Evolutionary conservation across 2,888 invertebrate genomes (phyloP).

Genomic region (Nebria brevicollis): DNA sequence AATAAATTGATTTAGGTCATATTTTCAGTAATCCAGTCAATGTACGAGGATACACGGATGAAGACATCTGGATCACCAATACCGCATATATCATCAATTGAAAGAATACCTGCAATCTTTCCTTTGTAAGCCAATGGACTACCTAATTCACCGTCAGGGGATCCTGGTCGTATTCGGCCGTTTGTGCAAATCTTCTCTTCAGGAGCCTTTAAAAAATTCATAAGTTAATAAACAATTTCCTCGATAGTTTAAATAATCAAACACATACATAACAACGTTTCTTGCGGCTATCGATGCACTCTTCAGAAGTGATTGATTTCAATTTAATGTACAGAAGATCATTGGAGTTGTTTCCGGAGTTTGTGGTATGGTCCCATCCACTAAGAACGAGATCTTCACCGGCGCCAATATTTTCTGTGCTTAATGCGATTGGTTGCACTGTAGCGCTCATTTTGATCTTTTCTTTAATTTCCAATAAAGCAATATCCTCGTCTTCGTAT

Average conservation of each 20-base stretch:
- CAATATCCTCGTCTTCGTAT: slow-evolving; percentile 59
- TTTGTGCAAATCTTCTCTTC: slow-evolving; percentile 69
- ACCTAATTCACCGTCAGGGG: slow-evolving; percentile 65
- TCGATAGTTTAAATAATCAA: background rate
- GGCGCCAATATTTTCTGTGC: slow-evolving; percentile 56
- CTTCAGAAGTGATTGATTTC: slow-evolving; percentile 63
- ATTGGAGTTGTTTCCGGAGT: slow-evolving; percentile 68
- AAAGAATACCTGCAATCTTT: slow-evolving; percentile 54
- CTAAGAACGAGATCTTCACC: slow-evolving; percentile 60
- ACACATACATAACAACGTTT: background rate
- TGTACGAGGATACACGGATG: slow-evolving; percentile 59
- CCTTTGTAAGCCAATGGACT: slow-evolving; percentile 48
- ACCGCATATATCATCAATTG: slow-evolving; percentile 62
- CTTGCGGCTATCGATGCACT: slow-evolving; percentile 63
- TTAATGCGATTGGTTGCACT: slow-evolving; percentile 53
- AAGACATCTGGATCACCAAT: slow-evolving; percentile 61
- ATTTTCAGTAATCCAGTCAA: slow-evolving; percentile 58
- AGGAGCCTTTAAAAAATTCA: slow-evolving; percentile 49
- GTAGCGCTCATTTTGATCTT: slow-evolving; percentile 46
- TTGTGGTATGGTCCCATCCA: slow-evolving; percentile 67
- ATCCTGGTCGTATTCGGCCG: slow-evolving; percentile 68
- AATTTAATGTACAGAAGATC: slow-evolving; percentile 68
- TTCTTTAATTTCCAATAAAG: slow-evolving; percentile 47
- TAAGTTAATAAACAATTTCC: no score
- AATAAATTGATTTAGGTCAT: background rate